A percentile compares a stretch with the other conserved stretches of the same genome.
Conservation (phyloP, 1,140 invertebrate genomes). For the Magallana gigas region DNA sequence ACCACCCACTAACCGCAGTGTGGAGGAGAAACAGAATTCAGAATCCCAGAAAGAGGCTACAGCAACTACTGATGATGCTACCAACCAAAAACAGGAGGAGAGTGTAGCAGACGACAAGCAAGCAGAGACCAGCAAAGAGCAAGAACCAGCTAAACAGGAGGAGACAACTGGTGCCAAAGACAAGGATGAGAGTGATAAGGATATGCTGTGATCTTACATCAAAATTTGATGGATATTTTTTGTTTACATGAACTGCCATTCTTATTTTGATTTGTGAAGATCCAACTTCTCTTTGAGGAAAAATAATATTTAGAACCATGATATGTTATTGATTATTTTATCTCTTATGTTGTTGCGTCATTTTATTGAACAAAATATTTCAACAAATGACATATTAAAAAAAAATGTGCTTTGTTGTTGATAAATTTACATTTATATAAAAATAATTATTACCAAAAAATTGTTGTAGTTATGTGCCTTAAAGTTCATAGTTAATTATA, state of each 20-base stretch:
- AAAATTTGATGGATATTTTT: neutral
- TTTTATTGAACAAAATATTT: no score
- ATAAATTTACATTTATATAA: no score
- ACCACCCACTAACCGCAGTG: neutral
- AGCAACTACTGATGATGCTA: no score
- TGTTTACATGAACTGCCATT: constrained; percentile 2
- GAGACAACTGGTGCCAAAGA: constrained; percentile 5
- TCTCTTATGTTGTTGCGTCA: no score
- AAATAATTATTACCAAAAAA: no score
- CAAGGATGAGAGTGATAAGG: neutral
- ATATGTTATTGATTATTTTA: no score
- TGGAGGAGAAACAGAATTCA: neutral
- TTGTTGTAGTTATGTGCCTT: neutral
- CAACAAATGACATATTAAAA: no score
- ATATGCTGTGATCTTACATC: neutral
- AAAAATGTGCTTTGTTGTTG: no score
- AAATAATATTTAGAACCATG: no score
- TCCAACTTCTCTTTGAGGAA: no score
- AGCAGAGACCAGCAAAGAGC: neutral
- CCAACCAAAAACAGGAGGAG: neutral
- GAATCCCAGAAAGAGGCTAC: neutral
- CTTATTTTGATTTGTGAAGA: no score
- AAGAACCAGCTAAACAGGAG: neutral
- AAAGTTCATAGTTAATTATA: neutral
- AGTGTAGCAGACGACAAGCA: neutral